These are phyloP conservation scores for Chelonia mydas DNA, from an alignment of 2,797 vertebrate genomes.

Conservation along the genomic window DNA sequence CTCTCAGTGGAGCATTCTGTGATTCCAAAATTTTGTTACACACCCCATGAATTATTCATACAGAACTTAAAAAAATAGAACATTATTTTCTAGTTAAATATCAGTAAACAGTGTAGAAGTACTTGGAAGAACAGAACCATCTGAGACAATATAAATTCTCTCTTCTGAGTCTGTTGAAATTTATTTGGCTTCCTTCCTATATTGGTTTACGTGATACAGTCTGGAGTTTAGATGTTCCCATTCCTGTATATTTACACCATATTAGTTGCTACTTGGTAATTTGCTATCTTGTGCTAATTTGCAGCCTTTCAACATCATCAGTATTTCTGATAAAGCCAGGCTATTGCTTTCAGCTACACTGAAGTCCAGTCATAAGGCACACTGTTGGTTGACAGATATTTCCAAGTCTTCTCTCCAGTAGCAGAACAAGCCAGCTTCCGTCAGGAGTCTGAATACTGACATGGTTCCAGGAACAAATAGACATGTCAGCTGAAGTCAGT, in stretches of 20 bases:
- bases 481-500: background rate
- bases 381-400: background rate
- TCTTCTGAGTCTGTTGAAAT: background rate
- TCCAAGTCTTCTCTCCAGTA: background rate
- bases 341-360: fast-evolving
- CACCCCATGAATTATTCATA: background rate
- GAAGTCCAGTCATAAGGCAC: background rate
- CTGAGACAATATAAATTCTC: background rate
- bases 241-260: background rate
- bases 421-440: background rate
- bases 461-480: background rate
- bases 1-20: background rate
- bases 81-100: background rate
- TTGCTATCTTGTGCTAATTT: background rate
- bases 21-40: slow-evolving; percentile 43
- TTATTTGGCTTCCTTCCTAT: slow-evolving; percentile 20
- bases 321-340: fast-evolving
- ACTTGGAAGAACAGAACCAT: background rate
- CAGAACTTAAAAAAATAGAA: slow-evolving; percentile 42
- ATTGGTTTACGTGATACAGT: background rate
- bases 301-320: background rate
- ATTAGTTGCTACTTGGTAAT: background rate
- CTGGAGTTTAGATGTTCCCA: background rate
- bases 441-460: background rate
- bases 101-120: slow-evolving; percentile 20